Percentiles rank a stretch among this genome's conserved stretches.
phyloP scores from a whole-genome alignment of 2,797 vertebrate genomes.

The Pangasius macronema region DNA sequence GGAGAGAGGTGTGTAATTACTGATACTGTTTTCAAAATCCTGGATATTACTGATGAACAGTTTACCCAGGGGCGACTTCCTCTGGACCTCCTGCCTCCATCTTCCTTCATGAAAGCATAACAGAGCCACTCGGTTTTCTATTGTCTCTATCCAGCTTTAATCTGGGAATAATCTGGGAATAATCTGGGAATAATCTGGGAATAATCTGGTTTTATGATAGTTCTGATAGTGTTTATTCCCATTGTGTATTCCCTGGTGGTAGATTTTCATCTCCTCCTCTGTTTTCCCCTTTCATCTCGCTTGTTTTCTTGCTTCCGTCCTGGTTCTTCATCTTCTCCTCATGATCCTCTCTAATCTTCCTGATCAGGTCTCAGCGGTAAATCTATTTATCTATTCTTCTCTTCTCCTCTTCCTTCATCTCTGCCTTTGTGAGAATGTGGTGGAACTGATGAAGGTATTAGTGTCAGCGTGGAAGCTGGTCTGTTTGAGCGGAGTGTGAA shows the following conservation, averaged over 20 bases:
- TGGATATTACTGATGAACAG: neutral
- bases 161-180: neutral
- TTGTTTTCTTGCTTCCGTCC: neutral
- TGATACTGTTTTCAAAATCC: neutral
- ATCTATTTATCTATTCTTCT: neutral
- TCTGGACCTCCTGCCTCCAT: neutral
- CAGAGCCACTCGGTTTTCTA: neutral
- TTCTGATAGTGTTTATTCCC: neutral
- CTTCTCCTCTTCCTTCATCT: neutral
- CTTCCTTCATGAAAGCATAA: neutral
- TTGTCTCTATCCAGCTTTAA: neutral
- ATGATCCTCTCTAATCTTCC: neutral
- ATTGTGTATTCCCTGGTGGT: neutral
- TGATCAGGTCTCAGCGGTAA: constrained; percentile 12
- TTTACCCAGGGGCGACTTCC: neutral
- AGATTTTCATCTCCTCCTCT: neutral
- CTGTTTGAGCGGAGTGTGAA: neutral
- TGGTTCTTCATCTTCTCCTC: constrained; percentile 2
- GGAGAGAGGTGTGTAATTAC: neutral
- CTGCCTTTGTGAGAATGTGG: neutral
- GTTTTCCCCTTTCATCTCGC: neutral
- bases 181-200: neutral
- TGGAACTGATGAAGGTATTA: neutral
- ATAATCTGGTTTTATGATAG: neutral
- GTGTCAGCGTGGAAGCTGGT: neutral